These are phyloP conservation scores for Gallirallus australis DNA, from an alignment of 2,797 vertebrate species.

Conservation along the genomic window DNA sequence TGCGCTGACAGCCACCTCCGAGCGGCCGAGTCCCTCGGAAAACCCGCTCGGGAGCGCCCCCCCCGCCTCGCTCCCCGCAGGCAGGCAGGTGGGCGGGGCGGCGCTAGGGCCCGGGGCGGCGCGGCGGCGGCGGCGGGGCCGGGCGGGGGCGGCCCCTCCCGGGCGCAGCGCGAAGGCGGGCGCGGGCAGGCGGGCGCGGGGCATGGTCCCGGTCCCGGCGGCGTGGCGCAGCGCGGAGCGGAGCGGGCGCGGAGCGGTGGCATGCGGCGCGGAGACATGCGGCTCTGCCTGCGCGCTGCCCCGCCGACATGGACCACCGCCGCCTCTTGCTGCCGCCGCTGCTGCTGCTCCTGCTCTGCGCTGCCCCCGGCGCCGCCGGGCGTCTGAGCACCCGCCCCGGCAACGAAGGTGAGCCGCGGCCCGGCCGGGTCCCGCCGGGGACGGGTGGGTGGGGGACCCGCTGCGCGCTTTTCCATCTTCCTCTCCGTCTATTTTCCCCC, in stretches of 20 bases:
- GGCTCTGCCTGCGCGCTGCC: constrained; percentile 87
- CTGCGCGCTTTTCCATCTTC: neutral
- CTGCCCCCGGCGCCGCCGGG: constrained; percentile 74
- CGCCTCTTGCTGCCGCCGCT: neutral
- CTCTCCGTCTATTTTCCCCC: neutral
- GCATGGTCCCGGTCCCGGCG: constrained; percentile 63
- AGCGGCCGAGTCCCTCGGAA: neutral
- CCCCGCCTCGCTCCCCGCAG: neutral
- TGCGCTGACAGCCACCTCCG: neutral
- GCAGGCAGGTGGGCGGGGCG: neutral
- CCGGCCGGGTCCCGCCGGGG: neutral
- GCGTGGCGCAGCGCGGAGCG: constrained; percentile 36
- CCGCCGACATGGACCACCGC: constrained; percentile 89
- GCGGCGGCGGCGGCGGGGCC: neutral
- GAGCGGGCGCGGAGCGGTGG: constrained; percentile 86
- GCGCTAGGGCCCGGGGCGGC: constrained; percentile 74
- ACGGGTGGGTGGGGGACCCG: neutral
- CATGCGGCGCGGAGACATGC: constrained; percentile 93
- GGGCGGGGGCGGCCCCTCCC: constrained; percentile 83
- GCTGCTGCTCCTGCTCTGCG: constrained; percentile 80
- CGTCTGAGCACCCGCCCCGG: constrained; percentile 83
- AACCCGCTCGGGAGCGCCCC: neutral
- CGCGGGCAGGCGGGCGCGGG: constrained; percentile 83
- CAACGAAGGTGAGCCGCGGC: constrained; percentile 92
- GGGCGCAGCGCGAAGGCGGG: constrained; percentile 90